Evolutionary conservation across 2,113 vertebrate species (phyloP).

Genomic region (Macrotis lagotis): DNA sequence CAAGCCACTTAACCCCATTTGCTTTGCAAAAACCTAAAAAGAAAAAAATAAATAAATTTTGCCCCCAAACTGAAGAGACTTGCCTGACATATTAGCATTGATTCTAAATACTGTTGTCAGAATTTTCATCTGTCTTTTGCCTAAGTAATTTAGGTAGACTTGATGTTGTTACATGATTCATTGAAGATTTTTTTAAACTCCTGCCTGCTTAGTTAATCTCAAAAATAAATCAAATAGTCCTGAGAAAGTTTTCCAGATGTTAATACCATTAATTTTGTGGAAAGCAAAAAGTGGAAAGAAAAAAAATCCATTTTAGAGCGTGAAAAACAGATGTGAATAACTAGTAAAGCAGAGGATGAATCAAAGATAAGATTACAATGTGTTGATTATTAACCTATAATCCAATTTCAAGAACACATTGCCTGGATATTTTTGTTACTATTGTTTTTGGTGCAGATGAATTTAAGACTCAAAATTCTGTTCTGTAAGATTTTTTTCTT

Average conservation of each 20-base stretch:
- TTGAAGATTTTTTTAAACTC: conserved; percentile 31
- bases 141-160: background rate
- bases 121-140: conserved; percentile 25
- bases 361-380: background rate
- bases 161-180: background rate
- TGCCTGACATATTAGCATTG: background rate
- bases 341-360: background rate
- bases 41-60: too few species aligned
- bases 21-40: too few species aligned
- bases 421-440: background rate
- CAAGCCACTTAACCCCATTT: too few species aligned
- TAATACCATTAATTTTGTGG: background rate
- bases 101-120: conserved; percentile 15
- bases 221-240: conserved; percentile 18
- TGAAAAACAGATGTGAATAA: background rate
- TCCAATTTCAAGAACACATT: background rate
- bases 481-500: conserved; percentile 8
- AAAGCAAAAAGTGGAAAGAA: background rate
- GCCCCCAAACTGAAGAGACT: conserved; percentile 2
- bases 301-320: background rate
- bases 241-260: background rate
- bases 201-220: background rate
- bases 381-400: background rate
- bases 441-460: background rate
- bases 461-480: background rate